Evolutionary conservation across 2,113 vertebrate species (phyloP).

Genomic region (Sebastes schlegelii): DNA sequence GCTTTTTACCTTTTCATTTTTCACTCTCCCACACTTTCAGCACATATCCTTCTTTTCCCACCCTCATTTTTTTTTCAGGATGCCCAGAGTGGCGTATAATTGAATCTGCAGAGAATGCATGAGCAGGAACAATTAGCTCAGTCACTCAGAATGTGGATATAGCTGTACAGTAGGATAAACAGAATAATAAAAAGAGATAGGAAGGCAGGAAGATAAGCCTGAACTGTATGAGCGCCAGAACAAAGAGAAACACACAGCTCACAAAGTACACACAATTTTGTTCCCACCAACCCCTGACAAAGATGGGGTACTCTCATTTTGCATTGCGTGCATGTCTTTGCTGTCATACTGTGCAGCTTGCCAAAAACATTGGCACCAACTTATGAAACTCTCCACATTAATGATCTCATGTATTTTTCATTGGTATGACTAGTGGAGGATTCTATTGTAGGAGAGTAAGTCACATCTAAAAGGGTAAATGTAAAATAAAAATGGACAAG

Average conservation of each 20-base stretch:
- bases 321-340: not conserved
- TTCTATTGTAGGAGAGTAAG: not conserved
- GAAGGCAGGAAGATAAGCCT: slow-evolving; percentile 58
- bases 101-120: slow-evolving; percentile 80
- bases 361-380: not conserved
- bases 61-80: slow-evolving; percentile 65
- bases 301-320: slow-evolving; percentile 45
- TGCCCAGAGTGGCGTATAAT: slow-evolving; percentile 85
- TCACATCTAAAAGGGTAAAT: not conserved
- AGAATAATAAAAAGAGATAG: slow-evolving; percentile 39
- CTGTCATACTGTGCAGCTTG: slow-evolving; percentile 17
- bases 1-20: slow-evolving; percentile 50
- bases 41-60: slow-evolving; percentile 53
- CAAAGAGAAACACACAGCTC: slow-evolving; percentile 49
- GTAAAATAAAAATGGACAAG: not conserved
- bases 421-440: not conserved
- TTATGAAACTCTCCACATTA: not conserved
- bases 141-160: slow-evolving; percentile 80
- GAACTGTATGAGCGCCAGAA: slow-evolving; percentile 62
- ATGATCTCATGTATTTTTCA: slow-evolving; percentile 3
- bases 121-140: slow-evolving; percentile 83
- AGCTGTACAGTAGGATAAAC: slow-evolving; percentile 80
- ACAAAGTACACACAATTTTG: slow-evolving; percentile 52
- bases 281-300: slow-evolving; percentile 58
- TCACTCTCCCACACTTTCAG: slow-evolving; percentile 57